Conservation (phyloP, 1,140 invertebrate genomes). For the Leptopilina boulardi region DNA sequence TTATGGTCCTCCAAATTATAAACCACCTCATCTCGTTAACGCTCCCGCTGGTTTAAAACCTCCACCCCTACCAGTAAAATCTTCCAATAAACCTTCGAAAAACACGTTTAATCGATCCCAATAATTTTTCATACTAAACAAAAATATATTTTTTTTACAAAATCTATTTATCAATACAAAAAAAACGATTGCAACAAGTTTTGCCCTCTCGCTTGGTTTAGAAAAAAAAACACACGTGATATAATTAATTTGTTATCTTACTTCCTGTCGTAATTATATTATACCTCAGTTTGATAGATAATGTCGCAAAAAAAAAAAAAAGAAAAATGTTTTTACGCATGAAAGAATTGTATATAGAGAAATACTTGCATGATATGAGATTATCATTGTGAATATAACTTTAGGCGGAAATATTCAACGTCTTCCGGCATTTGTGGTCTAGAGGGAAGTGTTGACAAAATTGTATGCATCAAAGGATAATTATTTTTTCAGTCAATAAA, state of each 20-base stretch:
- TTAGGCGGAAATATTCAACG: not conserved
- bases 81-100: not conserved
- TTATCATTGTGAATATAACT: not conserved
- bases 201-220: no score
- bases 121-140: not conserved
- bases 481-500: not conserved
- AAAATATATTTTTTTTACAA: no score
- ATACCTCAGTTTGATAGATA: not conserved
- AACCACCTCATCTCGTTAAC: not conserved
- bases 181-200: no score
- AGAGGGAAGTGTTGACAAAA: slow-evolving; percentile 24
- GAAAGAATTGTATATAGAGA: not conserved
- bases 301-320: not conserved
- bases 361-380: not conserved
- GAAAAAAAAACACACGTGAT: no score
- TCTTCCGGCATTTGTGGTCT: slow-evolving; percentile 1
- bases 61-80: not conserved
- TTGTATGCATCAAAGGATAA: not conserved
- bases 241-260: not conserved
- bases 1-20: slow-evolving; percentile 49
- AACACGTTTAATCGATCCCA: not conserved
- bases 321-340: not conserved
- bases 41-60: not conserved
- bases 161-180: no score
- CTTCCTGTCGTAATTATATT: not conserved